These are phyloP conservation scores for Sycophila texana DNA, from an alignment of 2,888 invertebrate genomes.

Conservation along the genomic window DNA sequence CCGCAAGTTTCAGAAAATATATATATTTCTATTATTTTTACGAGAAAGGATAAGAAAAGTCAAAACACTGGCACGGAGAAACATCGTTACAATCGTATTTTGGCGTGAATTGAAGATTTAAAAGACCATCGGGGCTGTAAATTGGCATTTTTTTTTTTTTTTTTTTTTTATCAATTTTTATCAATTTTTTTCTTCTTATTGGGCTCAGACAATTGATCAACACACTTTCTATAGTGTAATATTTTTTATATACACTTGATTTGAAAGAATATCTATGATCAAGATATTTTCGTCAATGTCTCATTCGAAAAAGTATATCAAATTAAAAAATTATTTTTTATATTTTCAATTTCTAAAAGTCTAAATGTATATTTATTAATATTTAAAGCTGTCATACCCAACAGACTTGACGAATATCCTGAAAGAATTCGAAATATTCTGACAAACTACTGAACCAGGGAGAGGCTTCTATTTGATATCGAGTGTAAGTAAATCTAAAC, in stretches of 20 bases:
- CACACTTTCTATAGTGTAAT: slow-evolving; percentile 33
- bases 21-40: background rate
- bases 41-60: slow-evolving; percentile 10
- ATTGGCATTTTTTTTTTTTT: slow-evolving; percentile 33
- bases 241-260: slow-evolving; percentile 31
- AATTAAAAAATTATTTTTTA: background rate
- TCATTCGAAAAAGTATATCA: slow-evolving; percentile 10
- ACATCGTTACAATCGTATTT: slow-evolving; percentile 48
- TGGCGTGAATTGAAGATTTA: slow-evolving; percentile 39
- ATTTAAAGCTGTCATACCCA: background rate
- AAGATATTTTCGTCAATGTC: slow-evolving; percentile 25
- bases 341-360: background rate
- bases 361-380: slow-evolving; percentile 15
- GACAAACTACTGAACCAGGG: slow-evolving; percentile 36
- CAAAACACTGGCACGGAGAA: slow-evolving; percentile 48
- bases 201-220: slow-evolving; percentile 17
- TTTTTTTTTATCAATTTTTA: slow-evolving; percentile 19
- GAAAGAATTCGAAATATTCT: slow-evolving; percentile 14
- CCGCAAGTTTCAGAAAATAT: slow-evolving; percentile 20
- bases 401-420: slow-evolving; percentile 24
- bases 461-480: slow-evolving; percentile 18
- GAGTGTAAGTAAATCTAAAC: slow-evolving; percentile 2
- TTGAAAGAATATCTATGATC: background rate
- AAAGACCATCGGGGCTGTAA: slow-evolving; percentile 27
- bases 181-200: slow-evolving; percentile 25